Percentiles rank a stretch among this genome's conserved stretches.
Evolutionary conservation across 2,888 invertebrate genomes (phyloP).

Genomic region (Synanthedon vespiformis): DNA sequence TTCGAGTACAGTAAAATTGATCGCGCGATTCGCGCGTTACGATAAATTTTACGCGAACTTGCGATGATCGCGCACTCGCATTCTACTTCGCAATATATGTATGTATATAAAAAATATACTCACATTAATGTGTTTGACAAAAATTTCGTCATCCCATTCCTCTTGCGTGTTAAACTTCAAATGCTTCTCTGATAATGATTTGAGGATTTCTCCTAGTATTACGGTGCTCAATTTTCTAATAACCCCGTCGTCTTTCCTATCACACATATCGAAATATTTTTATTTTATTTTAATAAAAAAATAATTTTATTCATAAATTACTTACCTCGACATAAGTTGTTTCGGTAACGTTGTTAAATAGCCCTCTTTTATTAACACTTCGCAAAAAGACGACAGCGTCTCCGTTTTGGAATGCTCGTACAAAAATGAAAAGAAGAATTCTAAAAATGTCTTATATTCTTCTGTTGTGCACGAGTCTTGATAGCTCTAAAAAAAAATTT

Average conservation of each 20-base stretch:
- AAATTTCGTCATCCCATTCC: conserved; percentile 14
- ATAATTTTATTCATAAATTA: conserved; percentile 8
- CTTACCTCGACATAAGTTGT: conserved; percentile 45
- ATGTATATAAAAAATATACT: no score
- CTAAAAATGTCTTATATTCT: conserved; percentile 46
- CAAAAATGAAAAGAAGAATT: conserved; percentile 38
- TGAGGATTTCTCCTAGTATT: conserved; percentile 48
- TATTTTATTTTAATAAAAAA: no score
- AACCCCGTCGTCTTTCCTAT: conserved; percentile 20
- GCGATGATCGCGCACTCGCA: no score
- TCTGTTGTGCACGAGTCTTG: conserved; percentile 18
- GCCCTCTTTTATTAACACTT: conserved; percentile 40
- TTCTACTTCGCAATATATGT: no score
- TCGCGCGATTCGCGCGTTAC: no score
- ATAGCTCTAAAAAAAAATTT: no score
- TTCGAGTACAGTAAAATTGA: no score
- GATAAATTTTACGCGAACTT: no score
- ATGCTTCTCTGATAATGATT: conserved; percentile 44
- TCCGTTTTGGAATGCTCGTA: conserved; percentile 23
- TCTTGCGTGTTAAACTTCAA: conserved; percentile 22
- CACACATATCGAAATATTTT: no score
- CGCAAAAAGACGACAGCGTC: conserved; percentile 36
- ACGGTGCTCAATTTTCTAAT: conserved; percentile 51
- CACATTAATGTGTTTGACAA: conserved; percentile 46
- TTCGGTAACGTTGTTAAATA: conserved; percentile 49